Conservation (phyloP, 2,888 invertebrate species). For the Branchipolynoe longqiensis region DNA sequence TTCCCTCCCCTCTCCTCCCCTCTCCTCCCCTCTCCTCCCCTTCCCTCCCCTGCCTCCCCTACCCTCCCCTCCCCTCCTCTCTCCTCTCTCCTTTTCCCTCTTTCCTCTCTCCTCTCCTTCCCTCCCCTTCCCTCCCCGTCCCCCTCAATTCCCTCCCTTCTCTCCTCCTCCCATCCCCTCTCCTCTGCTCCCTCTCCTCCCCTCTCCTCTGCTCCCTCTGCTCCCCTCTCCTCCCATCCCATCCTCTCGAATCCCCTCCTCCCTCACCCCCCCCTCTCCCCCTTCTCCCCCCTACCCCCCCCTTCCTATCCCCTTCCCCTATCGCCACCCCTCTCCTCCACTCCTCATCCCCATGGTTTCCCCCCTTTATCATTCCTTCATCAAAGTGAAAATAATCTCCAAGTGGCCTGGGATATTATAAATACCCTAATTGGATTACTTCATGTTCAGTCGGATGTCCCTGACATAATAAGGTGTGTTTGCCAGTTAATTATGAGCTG, state of each 20-base stretch:
- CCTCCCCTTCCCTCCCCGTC: not conserved
- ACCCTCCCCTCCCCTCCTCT: not conserved
- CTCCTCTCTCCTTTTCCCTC: not conserved
- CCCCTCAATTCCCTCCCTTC: not conserved
- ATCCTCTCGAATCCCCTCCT: not conserved
- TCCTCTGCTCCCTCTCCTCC: not conserved
- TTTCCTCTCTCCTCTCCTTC: not conserved
- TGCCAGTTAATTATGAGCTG: too few relatives aligned
- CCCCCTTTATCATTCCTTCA: too few relatives aligned
- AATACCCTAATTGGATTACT: too few relatives aligned
- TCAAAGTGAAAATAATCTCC: too few relatives aligned
- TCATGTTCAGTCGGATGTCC: too few relatives aligned
- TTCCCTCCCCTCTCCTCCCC: conserved; percentile 41
- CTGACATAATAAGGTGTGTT: too few relatives aligned
- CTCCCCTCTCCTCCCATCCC: not conserved
- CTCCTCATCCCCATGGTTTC: not conserved
- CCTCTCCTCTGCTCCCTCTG: not conserved
- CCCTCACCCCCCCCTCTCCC: not conserved
- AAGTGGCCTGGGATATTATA: too few relatives aligned
- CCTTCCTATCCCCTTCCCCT: not conserved
- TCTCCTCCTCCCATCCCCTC: not conserved
- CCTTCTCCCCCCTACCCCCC: not conserved
- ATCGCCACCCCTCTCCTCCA: not conserved
- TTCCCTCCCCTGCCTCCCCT: not conserved
- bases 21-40: conserved; percentile 7